phyloP scores from a whole-genome alignment of 2,113 vertebrate species.

The Pyxicephalus adspersus region DNA sequence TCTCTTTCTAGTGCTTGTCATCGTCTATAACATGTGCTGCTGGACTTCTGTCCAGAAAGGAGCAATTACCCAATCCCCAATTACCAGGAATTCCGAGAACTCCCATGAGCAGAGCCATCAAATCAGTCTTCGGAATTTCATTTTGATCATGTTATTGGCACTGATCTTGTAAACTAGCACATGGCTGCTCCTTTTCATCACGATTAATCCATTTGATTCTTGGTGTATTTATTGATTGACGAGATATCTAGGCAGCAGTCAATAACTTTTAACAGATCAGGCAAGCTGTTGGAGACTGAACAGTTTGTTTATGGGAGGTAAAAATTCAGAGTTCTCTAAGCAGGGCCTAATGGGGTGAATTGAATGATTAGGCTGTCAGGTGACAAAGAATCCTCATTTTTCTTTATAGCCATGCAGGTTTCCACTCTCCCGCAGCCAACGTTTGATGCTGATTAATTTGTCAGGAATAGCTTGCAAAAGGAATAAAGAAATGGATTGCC shows the following conservation, averaged over 20 bases:
- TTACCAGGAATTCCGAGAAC: constrained; percentile 20
- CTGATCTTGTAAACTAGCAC: constrained; percentile 68
- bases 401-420: constrained; percentile 78
- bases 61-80: constrained; percentile 22
- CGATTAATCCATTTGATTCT: constrained; percentile 70
- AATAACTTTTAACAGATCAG: constrained; percentile 74
- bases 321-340: constrained; percentile 73
- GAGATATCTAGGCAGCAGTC: constrained; percentile 66
- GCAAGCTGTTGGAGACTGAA: constrained; percentile 64
- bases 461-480: constrained; percentile 81
- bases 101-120: constrained; percentile 51
- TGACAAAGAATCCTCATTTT: constrained; percentile 87
- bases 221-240: constrained; percentile 68
- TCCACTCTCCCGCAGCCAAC: constrained; percentile 62
- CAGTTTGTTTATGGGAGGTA: constrained; percentile 84
- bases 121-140: constrained; percentile 58
- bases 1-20: constrained; percentile 4
- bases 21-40: not conserved
- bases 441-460: constrained; percentile 86
- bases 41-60: not conserved
- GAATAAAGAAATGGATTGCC: constrained; percentile 87
- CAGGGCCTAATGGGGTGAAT: constrained; percentile 77
- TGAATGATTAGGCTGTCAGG: constrained; percentile 93
- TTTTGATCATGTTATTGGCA: constrained; percentile 61
- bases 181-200: constrained; percentile 65